A percentile compares a stretch with the other conserved stretches of the same genome.
phyloP scores from a whole-genome alignment of 1,140 invertebrate genomes.

The Thalassaphorura encarpata region DNA sequence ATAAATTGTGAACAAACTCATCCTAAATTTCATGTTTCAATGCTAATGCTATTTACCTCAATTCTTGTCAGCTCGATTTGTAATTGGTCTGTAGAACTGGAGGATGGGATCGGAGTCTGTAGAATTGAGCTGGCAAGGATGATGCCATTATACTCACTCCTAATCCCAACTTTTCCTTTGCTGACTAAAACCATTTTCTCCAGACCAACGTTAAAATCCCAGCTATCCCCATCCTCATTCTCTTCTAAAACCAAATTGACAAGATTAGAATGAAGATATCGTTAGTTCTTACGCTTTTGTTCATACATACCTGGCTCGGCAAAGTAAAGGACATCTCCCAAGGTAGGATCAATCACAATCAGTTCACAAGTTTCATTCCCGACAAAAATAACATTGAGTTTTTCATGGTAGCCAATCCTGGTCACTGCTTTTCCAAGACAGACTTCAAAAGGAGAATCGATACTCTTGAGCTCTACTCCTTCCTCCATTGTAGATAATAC shows the following conservation, averaged over 20 bases:
- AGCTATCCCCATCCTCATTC: slow-evolving; percentile 1
- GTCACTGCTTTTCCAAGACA: slow-evolving; percentile 8
- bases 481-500: no score
- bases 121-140: slow-evolving; percentile 75
- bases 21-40: neutral
- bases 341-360: slow-evolving; percentile 26
- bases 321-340: slow-evolving; percentile 24
- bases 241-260: neutral
- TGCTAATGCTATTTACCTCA: slow-evolving; percentile 49
- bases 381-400: slow-evolving; percentile 28
- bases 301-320: slow-evolving; percentile 16
- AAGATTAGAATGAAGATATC: neutral
- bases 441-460: neutral
- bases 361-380: slow-evolving; percentile 16
- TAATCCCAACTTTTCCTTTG: slow-evolving; percentile 50
- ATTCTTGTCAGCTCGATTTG: slow-evolving; percentile 73
- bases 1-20: neutral
- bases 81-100: slow-evolving; percentile 61
- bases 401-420: slow-evolving; percentile 24
- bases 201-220: slow-evolving; percentile 19
- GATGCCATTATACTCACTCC: slow-evolving; percentile 82
- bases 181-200: slow-evolving; percentile 26
- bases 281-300: neutral
- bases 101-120: slow-evolving; percentile 61
- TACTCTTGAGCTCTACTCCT: no score